These are phyloP conservation scores for Hexactinellida sp. DNA, from an alignment of 37 sponge, comb jelly and placozoan genomes.

Conservation along the genomic window DNA sequence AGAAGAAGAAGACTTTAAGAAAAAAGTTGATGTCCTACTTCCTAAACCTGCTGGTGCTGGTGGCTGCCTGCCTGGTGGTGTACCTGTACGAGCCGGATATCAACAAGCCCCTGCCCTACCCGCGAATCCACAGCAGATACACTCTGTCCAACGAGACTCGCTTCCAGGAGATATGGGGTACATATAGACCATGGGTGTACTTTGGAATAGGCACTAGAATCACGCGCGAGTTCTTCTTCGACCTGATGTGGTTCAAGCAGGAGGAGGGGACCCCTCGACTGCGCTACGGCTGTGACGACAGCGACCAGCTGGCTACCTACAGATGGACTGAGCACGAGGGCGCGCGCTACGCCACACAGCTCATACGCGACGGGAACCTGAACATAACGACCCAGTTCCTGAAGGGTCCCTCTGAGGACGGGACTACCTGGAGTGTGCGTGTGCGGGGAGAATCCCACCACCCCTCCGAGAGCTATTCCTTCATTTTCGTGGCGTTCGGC, in stretches of 20 bases:
- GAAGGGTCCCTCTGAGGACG: background rate
- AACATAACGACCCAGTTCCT: constrained; percentile 23
- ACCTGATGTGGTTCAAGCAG: constrained; percentile 32
- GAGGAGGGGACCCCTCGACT: background rate
- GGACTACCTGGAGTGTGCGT: background rate
- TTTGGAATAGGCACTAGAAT: constrained; percentile 40
- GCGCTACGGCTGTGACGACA: constrained; percentile 16
- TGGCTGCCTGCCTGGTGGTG: background rate
- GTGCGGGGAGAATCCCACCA: background rate
- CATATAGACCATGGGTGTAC: constrained; percentile 39
- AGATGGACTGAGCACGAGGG: constrained; percentile 30
- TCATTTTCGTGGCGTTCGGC: background rate
- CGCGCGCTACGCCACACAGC: constrained; percentile 20
- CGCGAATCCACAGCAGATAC: background rate
- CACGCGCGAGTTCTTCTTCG: constrained; percentile 26
- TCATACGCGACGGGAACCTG: constrained; percentile 16
- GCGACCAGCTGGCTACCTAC: background rate
- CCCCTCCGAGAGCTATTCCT: background rate
- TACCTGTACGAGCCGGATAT: background rate
- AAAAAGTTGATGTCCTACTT: background rate
- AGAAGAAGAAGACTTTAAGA: background rate
- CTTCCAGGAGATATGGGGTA: constrained; percentile 16
- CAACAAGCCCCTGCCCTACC: background rate
- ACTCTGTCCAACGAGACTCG: background rate
- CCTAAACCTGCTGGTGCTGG: background rate